A percentile compares a stretch with the other conserved stretches of the same genome.
Evolutionary conservation across 2,888 invertebrate genomes (phyloP).

Genomic region (Agrochola macilenta): DNA sequence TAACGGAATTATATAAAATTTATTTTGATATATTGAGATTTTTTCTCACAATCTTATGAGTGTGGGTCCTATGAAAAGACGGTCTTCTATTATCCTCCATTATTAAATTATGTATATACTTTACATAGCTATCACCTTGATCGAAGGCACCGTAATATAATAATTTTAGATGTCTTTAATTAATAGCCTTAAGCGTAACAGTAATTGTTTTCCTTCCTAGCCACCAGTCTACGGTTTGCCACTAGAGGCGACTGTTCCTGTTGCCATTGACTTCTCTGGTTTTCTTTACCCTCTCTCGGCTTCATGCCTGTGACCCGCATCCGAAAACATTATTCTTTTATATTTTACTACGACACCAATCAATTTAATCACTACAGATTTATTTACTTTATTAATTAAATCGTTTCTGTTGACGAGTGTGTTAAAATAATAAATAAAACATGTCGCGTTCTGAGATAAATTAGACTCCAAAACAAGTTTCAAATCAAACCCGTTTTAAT

Average conservation of each 20-base stretch:
- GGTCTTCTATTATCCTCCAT: constrained; percentile 7
- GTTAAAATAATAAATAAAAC: constrained; percentile 18
- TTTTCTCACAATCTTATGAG: constrained; percentile 30
- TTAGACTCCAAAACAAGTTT: constrained; percentile 11
- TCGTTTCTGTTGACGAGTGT: constrained; percentile 18
- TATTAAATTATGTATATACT: constrained; percentile 5
- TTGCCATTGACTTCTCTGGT: background rate
- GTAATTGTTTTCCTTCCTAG: background rate
- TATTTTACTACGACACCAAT: constrained; percentile 22
- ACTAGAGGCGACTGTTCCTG: background rate
- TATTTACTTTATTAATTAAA: constrained; percentile 38
- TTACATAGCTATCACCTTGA: constrained; percentile 28
- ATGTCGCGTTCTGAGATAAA: constrained; percentile 32
- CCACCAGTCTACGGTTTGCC: constrained; percentile 4
- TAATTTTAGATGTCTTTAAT: constrained; percentile 18
- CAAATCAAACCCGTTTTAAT: constrained; percentile 12
- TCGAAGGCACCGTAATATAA: constrained; percentile 16
- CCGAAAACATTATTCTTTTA: background rate
- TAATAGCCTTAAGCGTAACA: constrained; percentile 7
- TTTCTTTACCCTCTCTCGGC: background rate
- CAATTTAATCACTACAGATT: constrained; percentile 29
- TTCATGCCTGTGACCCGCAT: background rate
- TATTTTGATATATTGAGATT: constrained; percentile 45
- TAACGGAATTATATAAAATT: constrained; percentile 18
- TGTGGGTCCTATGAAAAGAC: constrained; percentile 26